A percentile compares a stretch with the other conserved stretches of the same genome.
Evolutionary conservation across 2,888 invertebrate species (phyloP).

Genomic region (Cephalotes varians): DNA sequence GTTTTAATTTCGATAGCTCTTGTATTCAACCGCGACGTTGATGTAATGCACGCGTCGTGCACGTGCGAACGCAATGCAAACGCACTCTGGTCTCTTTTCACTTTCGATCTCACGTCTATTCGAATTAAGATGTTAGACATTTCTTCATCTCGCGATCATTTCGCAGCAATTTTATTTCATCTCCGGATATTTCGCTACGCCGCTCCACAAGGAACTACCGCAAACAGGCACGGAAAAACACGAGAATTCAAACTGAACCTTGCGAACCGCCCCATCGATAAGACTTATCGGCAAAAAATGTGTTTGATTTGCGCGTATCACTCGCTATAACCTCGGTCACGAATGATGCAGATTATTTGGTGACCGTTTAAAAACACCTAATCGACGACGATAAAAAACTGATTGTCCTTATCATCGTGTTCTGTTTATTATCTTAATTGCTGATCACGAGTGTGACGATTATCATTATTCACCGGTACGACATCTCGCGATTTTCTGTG

Average conservation of each 20-base stretch:
- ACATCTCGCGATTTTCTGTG: not conserved
- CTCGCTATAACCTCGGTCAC: conserved; percentile 24
- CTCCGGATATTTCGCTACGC: conserved; percentile 1
- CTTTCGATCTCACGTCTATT: not conserved
- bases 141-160: not conserved
- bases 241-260: not conserved
- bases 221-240: not conserved
- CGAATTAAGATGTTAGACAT: too few relatives aligned
- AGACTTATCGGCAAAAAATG: conserved; percentile 41
- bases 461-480: conserved; percentile 1
- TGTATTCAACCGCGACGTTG: not conserved
- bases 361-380: conserved; percentile 18
- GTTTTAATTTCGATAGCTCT: too few relatives aligned
- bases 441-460: not conserved
- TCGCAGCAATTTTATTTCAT: not conserved
- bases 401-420: conserved; percentile 11
- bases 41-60: not conserved
- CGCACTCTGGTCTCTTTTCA: not conserved
- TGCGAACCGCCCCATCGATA: conserved; percentile 50
- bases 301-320: conserved; percentile 37
- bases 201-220: conserved; percentile 18
- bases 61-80: not conserved
- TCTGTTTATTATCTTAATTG: not conserved
- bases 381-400: conserved; percentile 10
- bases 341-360: conserved; percentile 26